Percentiles rank a stretch among this genome's conserved stretches.
phyloP scores from a whole-genome alignment of 2,797 vertebrate species.

The Amniataba percoides region DNA sequence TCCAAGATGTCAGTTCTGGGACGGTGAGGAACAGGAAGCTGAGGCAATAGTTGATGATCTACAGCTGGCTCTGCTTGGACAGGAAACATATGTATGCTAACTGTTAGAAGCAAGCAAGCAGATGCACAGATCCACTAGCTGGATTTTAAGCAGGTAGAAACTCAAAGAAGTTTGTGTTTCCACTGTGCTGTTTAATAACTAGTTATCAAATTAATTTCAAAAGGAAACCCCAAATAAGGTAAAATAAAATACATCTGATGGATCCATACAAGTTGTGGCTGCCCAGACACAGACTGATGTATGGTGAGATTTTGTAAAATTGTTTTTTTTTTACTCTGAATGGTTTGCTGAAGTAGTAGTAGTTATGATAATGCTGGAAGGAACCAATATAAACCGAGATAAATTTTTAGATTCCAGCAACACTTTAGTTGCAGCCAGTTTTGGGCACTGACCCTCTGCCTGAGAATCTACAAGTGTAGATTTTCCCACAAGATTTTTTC shows the following conservation, averaged over 20 bases:
- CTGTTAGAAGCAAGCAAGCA: constrained; percentile 71
- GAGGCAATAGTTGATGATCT: constrained; percentile 85
- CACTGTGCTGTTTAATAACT: not conserved
- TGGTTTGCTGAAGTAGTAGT: no score
- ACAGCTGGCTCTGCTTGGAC: constrained; percentile 83
- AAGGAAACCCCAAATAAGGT: not conserved
- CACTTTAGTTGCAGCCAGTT: no score
- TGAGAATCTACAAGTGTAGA: not conserved
- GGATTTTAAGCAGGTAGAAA: not conserved
- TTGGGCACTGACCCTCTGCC: no score
- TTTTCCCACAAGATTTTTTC: not conserved
- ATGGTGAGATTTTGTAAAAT: not conserved
- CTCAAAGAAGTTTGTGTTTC: not conserved
- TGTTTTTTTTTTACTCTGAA: no score
- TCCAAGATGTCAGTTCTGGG: constrained; percentile 90
- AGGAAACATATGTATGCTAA: constrained; percentile 32
- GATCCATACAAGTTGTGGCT: not conserved
- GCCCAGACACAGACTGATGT: not conserved
- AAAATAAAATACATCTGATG: not conserved
- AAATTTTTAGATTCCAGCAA: no score
- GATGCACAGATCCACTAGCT: constrained; percentile 2
- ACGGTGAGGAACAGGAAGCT: constrained; percentile 89
- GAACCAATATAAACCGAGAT: no score
- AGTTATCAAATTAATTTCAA: not conserved
- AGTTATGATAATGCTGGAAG: no score